Evolutionary conservation across 2,888 invertebrate species (phyloP), one percentile per base, ranked within the genome.

Genomic region (Leptinotarsa rubiginosa): DNA sequence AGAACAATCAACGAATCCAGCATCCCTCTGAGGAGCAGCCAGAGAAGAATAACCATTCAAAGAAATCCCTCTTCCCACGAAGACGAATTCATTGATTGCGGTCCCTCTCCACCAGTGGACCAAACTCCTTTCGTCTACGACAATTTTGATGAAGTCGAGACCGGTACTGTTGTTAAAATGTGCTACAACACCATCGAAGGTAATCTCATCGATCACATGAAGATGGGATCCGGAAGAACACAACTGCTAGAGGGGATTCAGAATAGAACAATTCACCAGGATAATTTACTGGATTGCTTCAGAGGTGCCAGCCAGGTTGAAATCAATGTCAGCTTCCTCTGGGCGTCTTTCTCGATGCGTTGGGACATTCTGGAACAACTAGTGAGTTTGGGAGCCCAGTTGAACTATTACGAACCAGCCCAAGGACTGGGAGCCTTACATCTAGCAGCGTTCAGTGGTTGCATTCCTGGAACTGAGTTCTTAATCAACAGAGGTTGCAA

Each of bases 91-190:
- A 93, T 94, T 89, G 93, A 94, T 85, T 93, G 93, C 82, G 94
- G 94, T 75, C 93, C 93, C 62, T 93, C 94, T 25, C 94, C 94
- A 12, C 94, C 94, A 50, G 92, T 93, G 73, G 94, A 95, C 87
- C 93, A 93, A 87, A 93, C 93, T 67, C 93, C 94, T 80, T 93
- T 93, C 85, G 91, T 94, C 89, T 94, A 94, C 88, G 94, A 94
- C 85, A 93, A 92, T 88, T 94, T 94, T 84, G 93, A 93, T 84
- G 93, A 93, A 85, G 85, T 86, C 65, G 83, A 85, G 16, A 91
- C 92, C 68, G 91, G 91, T 79, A 88, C 92, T 84, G 92, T 92
- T 84, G 92, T 93, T 84, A 92, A 93, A 84, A 92, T 93, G 84
- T 93, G 93, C 87, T 86, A 90, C 83, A 94, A 95, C 81, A 92